phyloP scores from a whole-genome alignment of 2,888 invertebrate species.

The Rhagium mordax region DNA sequence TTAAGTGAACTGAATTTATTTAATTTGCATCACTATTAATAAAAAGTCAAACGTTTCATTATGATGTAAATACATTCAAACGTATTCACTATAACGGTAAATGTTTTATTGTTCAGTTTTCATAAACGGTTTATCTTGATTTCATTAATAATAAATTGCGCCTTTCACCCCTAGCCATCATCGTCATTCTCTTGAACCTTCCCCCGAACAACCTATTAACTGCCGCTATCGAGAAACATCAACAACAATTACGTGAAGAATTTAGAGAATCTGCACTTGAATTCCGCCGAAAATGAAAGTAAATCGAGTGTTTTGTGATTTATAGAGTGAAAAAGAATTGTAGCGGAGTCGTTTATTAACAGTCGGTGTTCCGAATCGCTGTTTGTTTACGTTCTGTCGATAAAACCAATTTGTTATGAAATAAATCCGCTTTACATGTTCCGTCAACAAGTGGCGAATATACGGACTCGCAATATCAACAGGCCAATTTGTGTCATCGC shows the following conservation, averaged over 20 bases:
- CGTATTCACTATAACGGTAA: not conserved
- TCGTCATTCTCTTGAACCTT: not conserved
- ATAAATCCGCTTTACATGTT: slow-evolving; percentile 12
- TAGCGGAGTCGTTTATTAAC: not conserved
- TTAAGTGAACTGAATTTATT: too few species aligned
- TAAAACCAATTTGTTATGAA: slow-evolving; percentile 24
- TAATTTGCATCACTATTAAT: too few species aligned
- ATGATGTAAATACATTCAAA: not conserved
- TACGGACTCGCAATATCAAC: not conserved
- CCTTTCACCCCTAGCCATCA: not conserved
- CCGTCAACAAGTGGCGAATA: slow-evolving; percentile 23
- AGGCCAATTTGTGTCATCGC: slow-evolving; percentile 9
- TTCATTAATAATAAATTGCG: not conserved
- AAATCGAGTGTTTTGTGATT: slow-evolving; percentile 20
- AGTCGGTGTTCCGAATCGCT: not conserved
- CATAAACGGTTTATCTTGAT: too few species aligned
- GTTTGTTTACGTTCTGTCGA: slow-evolving; percentile 19
- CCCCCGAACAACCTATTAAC: not conserved
- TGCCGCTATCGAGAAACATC: slow-evolving; percentile 1
- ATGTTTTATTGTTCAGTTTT: not conserved
- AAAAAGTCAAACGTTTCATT: too few species aligned
- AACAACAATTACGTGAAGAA: slow-evolving; percentile 19
- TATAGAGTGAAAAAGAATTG: slow-evolving; percentile 17
- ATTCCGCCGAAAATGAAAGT: not conserved
- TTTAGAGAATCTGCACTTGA: slow-evolving; percentile 16